A percentile compares a stretch with the other conserved stretches of the same genome.
Conservation (phyloP, 2,888 invertebrate genomes). For the Nomada ruficornis region DNA sequence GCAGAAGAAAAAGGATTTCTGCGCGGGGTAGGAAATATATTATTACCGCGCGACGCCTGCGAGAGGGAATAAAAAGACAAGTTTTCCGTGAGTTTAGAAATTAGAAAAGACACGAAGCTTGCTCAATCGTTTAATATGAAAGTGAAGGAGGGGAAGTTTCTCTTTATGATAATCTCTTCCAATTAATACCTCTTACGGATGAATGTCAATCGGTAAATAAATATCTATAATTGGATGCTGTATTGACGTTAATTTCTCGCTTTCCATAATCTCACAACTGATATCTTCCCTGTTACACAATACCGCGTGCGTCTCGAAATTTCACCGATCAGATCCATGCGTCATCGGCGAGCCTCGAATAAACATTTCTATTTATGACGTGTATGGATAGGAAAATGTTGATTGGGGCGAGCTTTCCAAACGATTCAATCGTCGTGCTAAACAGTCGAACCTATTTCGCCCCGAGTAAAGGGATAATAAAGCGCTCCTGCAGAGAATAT, state of each 20-base stretch:
- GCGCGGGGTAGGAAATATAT: background rate
- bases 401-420: background rate
- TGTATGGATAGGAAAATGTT: background rate
- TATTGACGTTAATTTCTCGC: slow-evolving; percentile 22
- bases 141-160: background rate
- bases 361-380: background rate
- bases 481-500: background rate
- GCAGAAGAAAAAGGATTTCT: background rate
- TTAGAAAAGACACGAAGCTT: no score
- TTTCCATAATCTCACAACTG: slow-evolving; percentile 29
- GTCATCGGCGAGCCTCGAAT: background rate
- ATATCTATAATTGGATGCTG: background rate
- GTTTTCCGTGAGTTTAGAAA: no score
- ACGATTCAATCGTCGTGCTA: background rate
- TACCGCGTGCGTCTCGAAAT: slow-evolving; percentile 7
- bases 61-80: no score
- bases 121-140: no score
- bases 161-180: background rate
- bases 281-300: slow-evolving; percentile 24
- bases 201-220: slow-evolving; percentile 9
- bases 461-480: background rate
- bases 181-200: background rate
- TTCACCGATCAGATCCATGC: slow-evolving; percentile 12
- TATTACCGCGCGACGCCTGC: background rate
- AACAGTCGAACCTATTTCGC: no score